These are phyloP conservation scores for Hipposideros larvatus DNA, from an alignment of 2,797 vertebrate species.

Conservation along the genomic window DNA sequence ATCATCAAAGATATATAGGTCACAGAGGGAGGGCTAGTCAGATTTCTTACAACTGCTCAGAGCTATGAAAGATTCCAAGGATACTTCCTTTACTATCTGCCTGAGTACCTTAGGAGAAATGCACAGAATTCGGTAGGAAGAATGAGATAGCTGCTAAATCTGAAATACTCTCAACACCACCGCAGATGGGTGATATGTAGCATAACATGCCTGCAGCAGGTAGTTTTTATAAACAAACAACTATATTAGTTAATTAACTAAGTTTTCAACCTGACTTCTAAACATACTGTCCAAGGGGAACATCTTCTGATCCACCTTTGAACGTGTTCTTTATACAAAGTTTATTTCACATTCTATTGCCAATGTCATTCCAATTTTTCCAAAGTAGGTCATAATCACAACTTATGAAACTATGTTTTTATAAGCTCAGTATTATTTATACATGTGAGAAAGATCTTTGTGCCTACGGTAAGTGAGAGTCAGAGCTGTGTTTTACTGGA, in stretches of 20 bases:
- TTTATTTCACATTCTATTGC: not conserved
- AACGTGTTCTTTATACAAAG: not conserved
- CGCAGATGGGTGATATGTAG: not conserved
- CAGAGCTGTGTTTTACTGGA: not conserved
- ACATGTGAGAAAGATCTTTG: not conserved
- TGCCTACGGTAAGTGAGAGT: not conserved
- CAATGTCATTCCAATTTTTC: not conserved
- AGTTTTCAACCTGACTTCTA: not conserved
- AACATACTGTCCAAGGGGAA: not conserved
- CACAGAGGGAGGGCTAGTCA: not conserved
- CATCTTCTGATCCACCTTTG: not conserved
- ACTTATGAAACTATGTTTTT: not conserved
- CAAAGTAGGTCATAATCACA: not conserved
- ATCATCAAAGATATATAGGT: not conserved
- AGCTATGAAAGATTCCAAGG: not conserved
- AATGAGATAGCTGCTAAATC: not conserved
- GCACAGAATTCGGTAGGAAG: not conserved
- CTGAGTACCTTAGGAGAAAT: not conserved
- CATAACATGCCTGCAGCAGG: too few relatives aligned
- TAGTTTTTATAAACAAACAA: conserved; percentile 49
- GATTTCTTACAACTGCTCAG: not conserved
- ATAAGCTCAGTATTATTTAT: not conserved
- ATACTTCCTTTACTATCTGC: not conserved
- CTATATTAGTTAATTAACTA: not conserved
- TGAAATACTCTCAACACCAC: not conserved